Conservation (phyloP, 1,140 invertebrate genomes). For the Octopus sinensis region DNA sequence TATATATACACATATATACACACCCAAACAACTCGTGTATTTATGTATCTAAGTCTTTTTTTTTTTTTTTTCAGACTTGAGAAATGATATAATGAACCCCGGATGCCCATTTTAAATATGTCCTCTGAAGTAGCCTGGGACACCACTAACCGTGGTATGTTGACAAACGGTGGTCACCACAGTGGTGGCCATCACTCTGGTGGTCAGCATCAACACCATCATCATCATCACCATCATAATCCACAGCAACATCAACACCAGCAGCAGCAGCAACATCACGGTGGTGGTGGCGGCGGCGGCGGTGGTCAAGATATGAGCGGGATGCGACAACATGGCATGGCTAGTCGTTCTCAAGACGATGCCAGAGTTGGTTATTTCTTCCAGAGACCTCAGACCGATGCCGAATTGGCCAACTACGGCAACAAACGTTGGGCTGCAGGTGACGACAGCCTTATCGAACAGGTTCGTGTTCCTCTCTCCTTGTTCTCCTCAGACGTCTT, state of each 20-base stretch:
- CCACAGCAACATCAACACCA: too few species aligned
- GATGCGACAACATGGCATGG: conserved; percentile 30
- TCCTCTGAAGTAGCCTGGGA: conserved; percentile 48
- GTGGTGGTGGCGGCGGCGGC: not conserved
- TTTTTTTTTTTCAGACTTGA: conserved; percentile 27
- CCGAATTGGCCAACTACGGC: conserved; percentile 64
- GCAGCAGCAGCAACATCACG: too few species aligned
- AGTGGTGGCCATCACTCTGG: not conserved
- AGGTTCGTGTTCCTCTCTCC: conserved; percentile 35
- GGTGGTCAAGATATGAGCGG: conserved; percentile 38
- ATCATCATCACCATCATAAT: too few species aligned
- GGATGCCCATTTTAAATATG: conserved; percentile 50
- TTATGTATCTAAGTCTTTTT: not conserved
- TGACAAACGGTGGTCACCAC: conserved; percentile 33
- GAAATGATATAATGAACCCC: conserved; percentile 42
- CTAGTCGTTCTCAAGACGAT: conserved; percentile 69
- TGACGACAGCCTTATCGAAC: conserved; percentile 75
- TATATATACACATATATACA: too few species aligned
- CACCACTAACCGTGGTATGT: conserved; percentile 42
- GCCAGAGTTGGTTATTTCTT: conserved; percentile 83
- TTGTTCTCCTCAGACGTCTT: not conserved
- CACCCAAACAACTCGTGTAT: too few species aligned
- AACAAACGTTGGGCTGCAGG: conserved; percentile 78
- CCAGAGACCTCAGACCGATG: conserved; percentile 74
- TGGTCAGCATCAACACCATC: too few species aligned